phyloP scores from a whole-genome alignment of 2,797 vertebrate species.

The Manis javanica region DNA sequence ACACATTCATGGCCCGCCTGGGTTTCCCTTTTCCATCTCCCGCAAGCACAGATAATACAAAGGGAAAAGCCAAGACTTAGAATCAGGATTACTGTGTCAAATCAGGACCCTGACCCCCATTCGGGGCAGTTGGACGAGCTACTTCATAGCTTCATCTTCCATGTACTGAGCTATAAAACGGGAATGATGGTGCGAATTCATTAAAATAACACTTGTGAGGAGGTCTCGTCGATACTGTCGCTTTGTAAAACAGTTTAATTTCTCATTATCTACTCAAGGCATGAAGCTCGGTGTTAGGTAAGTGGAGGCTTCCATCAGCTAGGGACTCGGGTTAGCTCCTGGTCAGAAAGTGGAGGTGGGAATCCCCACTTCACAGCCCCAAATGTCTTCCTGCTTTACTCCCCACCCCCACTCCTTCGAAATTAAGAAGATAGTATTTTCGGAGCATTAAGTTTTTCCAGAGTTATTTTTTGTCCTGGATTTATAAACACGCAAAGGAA shows the following conservation, averaged over 20 bases:
- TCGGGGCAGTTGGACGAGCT: neutral
- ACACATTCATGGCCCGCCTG: neutral
- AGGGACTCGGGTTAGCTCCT: neutral
- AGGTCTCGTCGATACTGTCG: neutral
- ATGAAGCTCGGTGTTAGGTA: neutral
- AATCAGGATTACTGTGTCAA: neutral
- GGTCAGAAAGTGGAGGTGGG: neutral
- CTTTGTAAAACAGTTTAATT: neutral
- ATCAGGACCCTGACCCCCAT: neutral
- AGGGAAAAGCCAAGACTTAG: neutral
- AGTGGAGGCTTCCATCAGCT: neutral
- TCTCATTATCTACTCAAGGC: neutral
- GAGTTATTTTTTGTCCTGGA: neutral
- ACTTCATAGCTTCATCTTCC: neutral
- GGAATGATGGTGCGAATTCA: neutral
- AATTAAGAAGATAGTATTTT: neutral
- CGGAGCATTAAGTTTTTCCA: neutral
- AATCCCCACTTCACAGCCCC: neutral
- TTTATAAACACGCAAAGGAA: conserved; percentile 3
- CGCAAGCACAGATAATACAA: neutral
- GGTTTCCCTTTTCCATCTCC: neutral
- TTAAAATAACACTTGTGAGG: neutral
- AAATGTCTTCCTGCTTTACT: neutral
- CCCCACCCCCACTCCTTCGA: neutral
- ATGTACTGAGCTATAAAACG: neutral